Percentiles rank a stretch among this genome's conserved stretches.
These are phyloP conservation scores for Heliconius hermathena DNA, from an alignment of 1,140 invertebrate species.

Conservation along the genomic window DNA sequence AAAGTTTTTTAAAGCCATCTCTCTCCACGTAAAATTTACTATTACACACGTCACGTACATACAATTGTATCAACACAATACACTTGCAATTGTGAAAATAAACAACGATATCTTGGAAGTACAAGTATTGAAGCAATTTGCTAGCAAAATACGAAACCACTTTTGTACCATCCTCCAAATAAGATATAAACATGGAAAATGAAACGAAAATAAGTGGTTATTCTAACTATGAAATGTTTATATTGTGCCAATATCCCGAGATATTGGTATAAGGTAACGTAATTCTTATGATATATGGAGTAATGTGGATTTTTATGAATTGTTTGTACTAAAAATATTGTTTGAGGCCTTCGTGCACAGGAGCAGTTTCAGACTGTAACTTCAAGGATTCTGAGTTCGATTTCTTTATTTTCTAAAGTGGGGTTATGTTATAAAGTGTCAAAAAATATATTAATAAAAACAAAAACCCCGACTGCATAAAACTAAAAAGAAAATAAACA, in stretches of 20 bases:
- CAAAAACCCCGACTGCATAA: no score
- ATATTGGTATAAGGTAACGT: slow-evolving; percentile 4
- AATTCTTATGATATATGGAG: background rate
- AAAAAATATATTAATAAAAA: no score
- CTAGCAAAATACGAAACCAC: slow-evolving; percentile 59
- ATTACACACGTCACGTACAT: background rate
- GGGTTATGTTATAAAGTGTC: no score
- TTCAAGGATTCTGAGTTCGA: background rate
- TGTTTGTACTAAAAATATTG: background rate
- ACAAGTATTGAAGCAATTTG: slow-evolving; percentile 50
- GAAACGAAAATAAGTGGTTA: slow-evolving; percentile 57
- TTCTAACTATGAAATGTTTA: slow-evolving; percentile 23
- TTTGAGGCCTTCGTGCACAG: no score
- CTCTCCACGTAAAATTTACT: background rate
- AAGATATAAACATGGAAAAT: slow-evolving; percentile 59
- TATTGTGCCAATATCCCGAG: slow-evolving; percentile 1
- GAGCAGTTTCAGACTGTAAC: background rate
- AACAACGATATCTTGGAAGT: slow-evolving; percentile 28
- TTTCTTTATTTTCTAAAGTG: no score
- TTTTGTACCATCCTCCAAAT: slow-evolving; percentile 43
- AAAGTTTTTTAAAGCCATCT: background rate
- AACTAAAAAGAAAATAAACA: no score
- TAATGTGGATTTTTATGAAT: background rate
- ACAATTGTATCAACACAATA: slow-evolving; percentile 21
- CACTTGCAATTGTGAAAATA: slow-evolving; percentile 28